Evolutionary conservation across 2,888 invertebrate genomes (phyloP), one percentile per base, ranked within the genome.

Genomic region (Drosophila maculinotata): DNA sequence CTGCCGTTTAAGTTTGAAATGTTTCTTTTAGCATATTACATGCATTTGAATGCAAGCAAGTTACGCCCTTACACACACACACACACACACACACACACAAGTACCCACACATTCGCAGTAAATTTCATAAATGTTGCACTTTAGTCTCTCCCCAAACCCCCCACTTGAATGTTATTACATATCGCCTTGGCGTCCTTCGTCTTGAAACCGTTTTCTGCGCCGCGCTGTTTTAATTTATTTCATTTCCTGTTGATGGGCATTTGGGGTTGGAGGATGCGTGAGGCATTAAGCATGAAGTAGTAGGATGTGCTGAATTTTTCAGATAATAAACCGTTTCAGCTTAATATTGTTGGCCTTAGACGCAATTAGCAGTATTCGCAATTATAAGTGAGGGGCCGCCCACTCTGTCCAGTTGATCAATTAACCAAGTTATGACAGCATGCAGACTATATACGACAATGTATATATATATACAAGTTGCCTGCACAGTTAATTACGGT

Each of bases 161-260:
- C 10, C 12, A 28, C 25, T 47, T 52, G 26, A 44, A 59, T 56
- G 72, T 68, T 77, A 69, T 72, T 75, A 67, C 62, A 63, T 65
- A 68, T 80, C 45, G 56, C 62, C 60, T 51, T 73, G 53, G 14
- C 56, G 66, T 60, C 58, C 48, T 39, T 45, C 58, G 12, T 28
- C 30, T 36, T 49, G 12, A 4, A 15, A 23, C 52, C 47, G 17
- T 52, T 49, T 47, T 31, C 17, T n/a, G 36, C 56, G 62, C 28
- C 60, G 36, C 49, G 62, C 44, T n/a, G 35, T 60, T 62, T 70
- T 76, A 76, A 81, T 81, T 79, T 78, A 79, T 69, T 69, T 52
- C 70, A 53, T 70, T 81, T 73, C 66, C 80, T 74, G 66, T 49
- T 48, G 48, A 6, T 41, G 49, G 36, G 23, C 14, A 45, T 28